Evolutionary conservation across 2,113 vertebrate genomes (phyloP).

Genomic region (Psittacula cyanocephala): DNA sequence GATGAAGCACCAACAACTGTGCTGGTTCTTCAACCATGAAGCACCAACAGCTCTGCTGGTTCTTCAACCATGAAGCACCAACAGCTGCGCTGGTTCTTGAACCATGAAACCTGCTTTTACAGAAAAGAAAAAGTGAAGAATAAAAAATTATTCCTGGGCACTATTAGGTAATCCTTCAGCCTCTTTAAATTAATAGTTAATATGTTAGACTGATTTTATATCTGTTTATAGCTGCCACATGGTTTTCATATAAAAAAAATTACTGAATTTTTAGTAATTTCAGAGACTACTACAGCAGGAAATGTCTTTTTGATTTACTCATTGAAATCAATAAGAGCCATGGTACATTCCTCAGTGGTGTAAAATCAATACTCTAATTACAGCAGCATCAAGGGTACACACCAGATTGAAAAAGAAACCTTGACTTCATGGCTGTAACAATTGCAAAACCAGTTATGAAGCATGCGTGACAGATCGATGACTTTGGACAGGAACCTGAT

Average conservation of each 20-base stretch:
- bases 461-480: background rate
- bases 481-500: background rate
- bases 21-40: background rate
- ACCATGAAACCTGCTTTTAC: background rate
- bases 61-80: background rate
- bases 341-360: background rate
- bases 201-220: background rate
- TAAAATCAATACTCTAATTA: conserved; percentile 29
- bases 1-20: background rate
- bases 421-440: background rate
- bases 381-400: background rate
- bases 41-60: background rate
- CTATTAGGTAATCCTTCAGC: background rate
- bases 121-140: background rate
- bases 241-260: background rate
- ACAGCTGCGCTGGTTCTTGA: background rate
- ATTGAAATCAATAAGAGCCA: background rate
- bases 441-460: background rate
- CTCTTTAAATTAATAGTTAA: background rate
- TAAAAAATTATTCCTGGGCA: background rate
- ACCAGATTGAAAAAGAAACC: background rate
- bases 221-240: background rate
- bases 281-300: background rate
- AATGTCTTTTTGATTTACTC: background rate
- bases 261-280: background rate